Percentiles rank a stretch among this genome's conserved stretches.
Conservation (phyloP, 2,888 invertebrate species). For the Metellina segmentata region DNA sequence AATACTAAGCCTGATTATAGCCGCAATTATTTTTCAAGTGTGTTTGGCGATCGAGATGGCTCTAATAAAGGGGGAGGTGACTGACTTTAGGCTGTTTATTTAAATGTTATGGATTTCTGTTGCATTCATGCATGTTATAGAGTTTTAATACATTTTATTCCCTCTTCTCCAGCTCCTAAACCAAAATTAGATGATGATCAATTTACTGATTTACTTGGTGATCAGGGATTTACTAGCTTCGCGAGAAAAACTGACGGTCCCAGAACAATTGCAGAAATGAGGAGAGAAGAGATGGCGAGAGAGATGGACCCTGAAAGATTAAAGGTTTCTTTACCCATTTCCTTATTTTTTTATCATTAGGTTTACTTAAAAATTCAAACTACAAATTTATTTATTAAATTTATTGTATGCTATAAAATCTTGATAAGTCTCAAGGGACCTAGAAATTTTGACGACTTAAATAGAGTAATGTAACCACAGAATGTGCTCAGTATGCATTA, state of each 20-base stretch:
- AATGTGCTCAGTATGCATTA: no score
- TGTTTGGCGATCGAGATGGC: constrained; percentile 76
- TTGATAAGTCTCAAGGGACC: no score
- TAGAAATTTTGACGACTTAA: no score
- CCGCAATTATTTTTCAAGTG: constrained; percentile 85
- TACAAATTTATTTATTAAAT: no score
- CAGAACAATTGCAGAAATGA: constrained; percentile 93
- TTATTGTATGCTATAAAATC: no score
- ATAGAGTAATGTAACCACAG: no score
- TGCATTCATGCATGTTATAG: not conserved
- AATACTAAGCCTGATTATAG: constrained; percentile 83
- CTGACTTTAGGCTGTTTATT: not conserved
- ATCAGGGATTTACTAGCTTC: constrained; percentile 92
- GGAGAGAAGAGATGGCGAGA: constrained; percentile 90
- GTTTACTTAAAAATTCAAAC: no score
- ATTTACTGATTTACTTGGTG: constrained; percentile 94
- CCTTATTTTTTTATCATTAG: not conserved
- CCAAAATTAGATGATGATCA: constrained; percentile 85
- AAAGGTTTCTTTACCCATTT: constrained; percentile 84
- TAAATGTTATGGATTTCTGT: not conserved
- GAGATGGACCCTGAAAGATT: constrained; percentile 96
- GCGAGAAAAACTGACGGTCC: constrained; percentile 89
- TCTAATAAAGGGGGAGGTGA: constrained; percentile 57
- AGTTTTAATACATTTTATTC: not conserved
- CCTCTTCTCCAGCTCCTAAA: constrained; percentile 77